Conservation (phyloP, 2,888 invertebrate species). For the Phymatocera aterrima region DNA sequence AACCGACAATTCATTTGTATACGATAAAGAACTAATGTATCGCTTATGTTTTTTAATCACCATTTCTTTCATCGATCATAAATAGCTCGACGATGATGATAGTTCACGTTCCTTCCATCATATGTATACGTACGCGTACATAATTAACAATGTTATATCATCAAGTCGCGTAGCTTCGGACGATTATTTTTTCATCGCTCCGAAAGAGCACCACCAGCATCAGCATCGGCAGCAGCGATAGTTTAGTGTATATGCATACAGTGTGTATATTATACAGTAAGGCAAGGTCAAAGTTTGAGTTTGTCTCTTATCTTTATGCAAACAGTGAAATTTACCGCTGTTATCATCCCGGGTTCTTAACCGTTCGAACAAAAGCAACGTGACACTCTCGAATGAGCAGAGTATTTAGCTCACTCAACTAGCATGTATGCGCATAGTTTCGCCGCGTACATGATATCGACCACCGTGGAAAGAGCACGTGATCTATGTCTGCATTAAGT, state of each 20-base stretch:
- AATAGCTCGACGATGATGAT: background rate
- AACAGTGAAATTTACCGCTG: background rate
- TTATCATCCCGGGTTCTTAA: conserved; percentile 6
- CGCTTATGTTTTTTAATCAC: background rate
- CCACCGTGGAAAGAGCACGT: too few species aligned
- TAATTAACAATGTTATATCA: background rate
- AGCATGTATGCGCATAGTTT: background rate
- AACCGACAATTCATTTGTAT: too few species aligned
- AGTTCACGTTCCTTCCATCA: too few species aligned
- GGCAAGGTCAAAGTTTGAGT: conserved; percentile 36
- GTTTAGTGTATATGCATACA: background rate
- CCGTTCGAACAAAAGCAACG: background rate
- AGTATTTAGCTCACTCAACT: background rate
- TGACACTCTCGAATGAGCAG: too few species aligned
- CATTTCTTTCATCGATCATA: background rate
- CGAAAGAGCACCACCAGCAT: background rate
- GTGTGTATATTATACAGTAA: background rate
- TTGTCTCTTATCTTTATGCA: conserved; percentile 35
- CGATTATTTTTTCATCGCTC: background rate
- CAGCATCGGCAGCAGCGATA: background rate
- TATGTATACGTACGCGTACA: background rate
- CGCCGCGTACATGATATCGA: too few species aligned
- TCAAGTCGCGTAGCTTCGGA: too few species aligned
- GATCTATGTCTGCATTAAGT: too few species aligned
- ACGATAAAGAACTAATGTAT: background rate